phyloP scores from a whole-genome alignment of 2,797 vertebrate species.

The Acipenser oxyrinchus region DNA sequence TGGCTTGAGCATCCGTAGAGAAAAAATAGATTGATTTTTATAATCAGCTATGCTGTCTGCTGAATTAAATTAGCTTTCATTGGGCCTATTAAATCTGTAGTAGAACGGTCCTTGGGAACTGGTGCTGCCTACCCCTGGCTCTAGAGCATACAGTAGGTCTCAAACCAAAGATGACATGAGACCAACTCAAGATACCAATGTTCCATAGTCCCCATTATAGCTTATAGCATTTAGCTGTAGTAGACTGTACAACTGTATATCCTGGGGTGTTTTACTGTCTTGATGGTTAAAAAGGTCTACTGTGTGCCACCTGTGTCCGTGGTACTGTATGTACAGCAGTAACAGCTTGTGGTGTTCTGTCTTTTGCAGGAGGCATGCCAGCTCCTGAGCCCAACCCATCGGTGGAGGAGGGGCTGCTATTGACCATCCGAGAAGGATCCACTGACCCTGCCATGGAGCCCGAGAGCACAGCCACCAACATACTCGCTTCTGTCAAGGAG shows the following conservation, averaged over 20 bases:
- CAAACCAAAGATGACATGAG: no score
- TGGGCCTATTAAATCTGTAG: no score
- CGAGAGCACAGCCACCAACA: conserved; percentile 81
- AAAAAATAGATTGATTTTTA: no score
- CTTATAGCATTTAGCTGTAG: conserved; percentile 7
- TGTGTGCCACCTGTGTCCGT: conserved; percentile 16
- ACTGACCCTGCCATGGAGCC: conserved; percentile 62
- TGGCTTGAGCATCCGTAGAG: no score
- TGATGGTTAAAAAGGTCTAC: not conserved
- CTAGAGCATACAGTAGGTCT: no score
- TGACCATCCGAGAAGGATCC: conserved; percentile 60
- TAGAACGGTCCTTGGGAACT: no score
- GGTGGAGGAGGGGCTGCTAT: conserved; percentile 73
- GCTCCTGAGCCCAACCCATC: conserved; percentile 64
- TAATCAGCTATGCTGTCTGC: no score
- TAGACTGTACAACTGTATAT: no score
- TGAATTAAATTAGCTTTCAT: no score
- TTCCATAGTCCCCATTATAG: no score
- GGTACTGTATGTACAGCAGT: not conserved
- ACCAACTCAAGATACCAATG: not conserved
- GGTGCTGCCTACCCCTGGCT: no score
- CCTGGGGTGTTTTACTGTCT: no score
- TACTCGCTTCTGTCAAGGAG: conserved; percentile 93
- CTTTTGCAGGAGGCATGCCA: conserved; percentile 63
- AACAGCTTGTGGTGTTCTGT: conserved; percentile 9